These are phyloP conservation scores for Schizothorax lantsangensis DNA, from an alignment of 2,797 vertebrate genomes.

Conservation along the genomic window DNA sequence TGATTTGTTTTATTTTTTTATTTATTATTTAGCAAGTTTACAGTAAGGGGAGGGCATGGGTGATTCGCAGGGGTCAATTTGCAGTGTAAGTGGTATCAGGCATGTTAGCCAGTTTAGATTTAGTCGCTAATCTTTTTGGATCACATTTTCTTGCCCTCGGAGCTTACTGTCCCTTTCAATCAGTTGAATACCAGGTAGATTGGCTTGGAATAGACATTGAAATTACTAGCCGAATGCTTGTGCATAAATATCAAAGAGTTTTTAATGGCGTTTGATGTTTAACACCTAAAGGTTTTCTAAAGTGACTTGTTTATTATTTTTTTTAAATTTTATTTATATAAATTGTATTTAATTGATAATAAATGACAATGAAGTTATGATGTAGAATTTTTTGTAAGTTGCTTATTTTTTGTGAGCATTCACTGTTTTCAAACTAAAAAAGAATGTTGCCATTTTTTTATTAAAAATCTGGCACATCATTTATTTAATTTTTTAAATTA, in stretches of 20 bases:
- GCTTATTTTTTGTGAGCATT: not conserved
- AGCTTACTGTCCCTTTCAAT: constrained; percentile 77
- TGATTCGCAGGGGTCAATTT: constrained; percentile 40
- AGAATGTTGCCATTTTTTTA: not conserved
- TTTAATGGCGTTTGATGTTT: not conserved
- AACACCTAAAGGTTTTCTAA: not conserved
- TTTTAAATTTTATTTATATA: not conserved
- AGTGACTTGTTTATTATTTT: not conserved
- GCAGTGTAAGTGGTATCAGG: constrained; percentile 58
- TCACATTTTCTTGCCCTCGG: constrained; percentile 69
- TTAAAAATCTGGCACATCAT: not conserved
- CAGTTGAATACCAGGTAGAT: constrained; percentile 60
- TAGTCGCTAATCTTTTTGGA: constrained; percentile 75
- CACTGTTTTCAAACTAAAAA: not conserved
- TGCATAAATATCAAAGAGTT: not conserved
- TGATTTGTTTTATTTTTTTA: too few relatives aligned
- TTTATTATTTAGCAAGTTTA: not conserved
- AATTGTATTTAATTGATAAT: not conserved
- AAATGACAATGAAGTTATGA: not conserved
- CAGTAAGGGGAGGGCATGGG: not conserved
- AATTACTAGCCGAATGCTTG: not conserved
- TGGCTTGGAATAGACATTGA: constrained; percentile 61
- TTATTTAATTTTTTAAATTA: not conserved
- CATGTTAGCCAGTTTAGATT: constrained; percentile 59
- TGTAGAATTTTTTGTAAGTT: not conserved